Conservation (phyloP, 2,113 vertebrate genomes). For the Harpagus bidentatus region DNA sequence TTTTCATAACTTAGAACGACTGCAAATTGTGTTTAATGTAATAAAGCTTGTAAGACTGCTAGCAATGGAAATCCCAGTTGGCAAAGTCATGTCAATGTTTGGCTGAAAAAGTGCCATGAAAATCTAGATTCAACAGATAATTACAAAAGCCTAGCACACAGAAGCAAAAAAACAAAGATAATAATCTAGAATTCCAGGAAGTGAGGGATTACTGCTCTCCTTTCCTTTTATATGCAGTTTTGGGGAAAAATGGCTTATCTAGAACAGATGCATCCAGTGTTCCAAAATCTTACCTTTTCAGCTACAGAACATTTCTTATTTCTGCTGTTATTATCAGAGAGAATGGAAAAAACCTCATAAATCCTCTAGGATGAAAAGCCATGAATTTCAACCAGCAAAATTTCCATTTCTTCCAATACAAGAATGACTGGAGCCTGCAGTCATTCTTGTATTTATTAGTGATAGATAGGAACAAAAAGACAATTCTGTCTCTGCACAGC, state of each 20-base stretch:
- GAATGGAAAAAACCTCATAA: neutral
- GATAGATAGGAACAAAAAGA: neutral
- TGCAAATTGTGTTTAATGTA: neutral
- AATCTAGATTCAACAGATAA: neutral
- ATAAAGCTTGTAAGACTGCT: neutral
- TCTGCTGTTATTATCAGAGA: neutral
- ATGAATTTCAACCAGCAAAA: neutral
- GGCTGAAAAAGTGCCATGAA: neutral
- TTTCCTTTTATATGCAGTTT: neutral
- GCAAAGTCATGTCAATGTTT: neutral
- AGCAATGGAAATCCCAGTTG: neutral
- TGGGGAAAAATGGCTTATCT: neutral
- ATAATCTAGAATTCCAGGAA: neutral
- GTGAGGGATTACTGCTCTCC: neutral
- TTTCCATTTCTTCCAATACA: conserved; percentile 10
- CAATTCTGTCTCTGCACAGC: neutral
- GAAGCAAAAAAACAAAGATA: neutral
- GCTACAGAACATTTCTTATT: neutral
- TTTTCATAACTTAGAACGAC: neutral
- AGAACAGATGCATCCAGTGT: neutral
- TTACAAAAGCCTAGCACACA: neutral
- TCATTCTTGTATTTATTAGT: neutral
- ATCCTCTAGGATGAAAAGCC: neutral
- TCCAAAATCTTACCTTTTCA: neutral
- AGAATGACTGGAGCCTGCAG: neutral